phyloP scores from a whole-genome alignment of 1,140 invertebrate genomes.

The Drosophila arawakana region DNA sequence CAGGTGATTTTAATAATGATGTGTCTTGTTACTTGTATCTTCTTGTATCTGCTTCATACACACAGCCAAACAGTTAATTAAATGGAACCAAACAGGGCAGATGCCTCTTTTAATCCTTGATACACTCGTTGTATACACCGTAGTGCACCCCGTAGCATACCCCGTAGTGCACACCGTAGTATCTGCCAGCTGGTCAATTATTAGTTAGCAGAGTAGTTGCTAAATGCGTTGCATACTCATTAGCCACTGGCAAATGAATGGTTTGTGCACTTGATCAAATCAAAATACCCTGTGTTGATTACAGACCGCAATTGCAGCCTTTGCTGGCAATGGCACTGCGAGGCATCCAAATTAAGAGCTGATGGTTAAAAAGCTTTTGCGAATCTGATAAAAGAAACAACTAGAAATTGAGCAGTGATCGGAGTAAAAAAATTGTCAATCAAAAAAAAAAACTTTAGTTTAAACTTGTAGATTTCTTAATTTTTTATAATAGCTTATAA shows the following conservation, averaged over 20 bases:
- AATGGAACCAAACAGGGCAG: slow-evolving; percentile 31
- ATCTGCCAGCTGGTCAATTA: slow-evolving; percentile 61
- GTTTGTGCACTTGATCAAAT: slow-evolving; percentile 12
- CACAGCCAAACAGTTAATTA: slow-evolving; percentile 30
- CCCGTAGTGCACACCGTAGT: no score
- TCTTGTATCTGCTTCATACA: slow-evolving; percentile 44
- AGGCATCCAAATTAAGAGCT: neutral
- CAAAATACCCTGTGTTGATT: slow-evolving; percentile 9
- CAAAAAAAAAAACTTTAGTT: no score
- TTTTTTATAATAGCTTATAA: no score
- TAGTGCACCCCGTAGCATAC: no score
- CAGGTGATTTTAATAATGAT: slow-evolving; percentile 81
- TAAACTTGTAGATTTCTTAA: no score
- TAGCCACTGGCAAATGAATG: slow-evolving; percentile 37
- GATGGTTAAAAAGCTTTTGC: no score
- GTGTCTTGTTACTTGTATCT: slow-evolving; percentile 28
- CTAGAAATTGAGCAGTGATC: no score
- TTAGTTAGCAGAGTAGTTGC: slow-evolving; percentile 47
- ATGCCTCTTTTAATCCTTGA: slow-evolving; percentile 40
- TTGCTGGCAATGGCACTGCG: neutral
- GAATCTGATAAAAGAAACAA: no score
- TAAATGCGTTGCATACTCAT: slow-evolving; percentile 61
- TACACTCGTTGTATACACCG: neutral
- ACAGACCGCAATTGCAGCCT: neutral
- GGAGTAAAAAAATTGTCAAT: no score